These are phyloP conservation scores for Myrmophylax atrothorax DNA, from an alignment of 2,113 vertebrate genomes.

Conservation along the genomic window DNA sequence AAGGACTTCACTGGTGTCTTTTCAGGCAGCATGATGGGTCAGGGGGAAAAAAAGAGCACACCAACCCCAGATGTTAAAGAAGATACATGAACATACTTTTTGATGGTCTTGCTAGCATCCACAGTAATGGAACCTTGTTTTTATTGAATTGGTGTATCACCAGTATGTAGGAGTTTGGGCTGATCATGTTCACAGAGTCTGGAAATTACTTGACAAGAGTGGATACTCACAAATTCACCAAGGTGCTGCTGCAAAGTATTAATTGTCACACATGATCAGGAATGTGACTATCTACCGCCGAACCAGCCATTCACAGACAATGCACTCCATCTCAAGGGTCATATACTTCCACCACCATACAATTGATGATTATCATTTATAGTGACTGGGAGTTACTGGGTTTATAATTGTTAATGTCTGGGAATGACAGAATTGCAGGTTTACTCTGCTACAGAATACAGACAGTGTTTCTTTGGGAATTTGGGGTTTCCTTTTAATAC, in stretches of 20 bases:
- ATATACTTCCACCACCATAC: not conserved
- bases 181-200: not conserved
- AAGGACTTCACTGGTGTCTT: not conserved
- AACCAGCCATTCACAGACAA: not conserved
- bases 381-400: not conserved
- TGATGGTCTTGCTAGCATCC: not conserved
- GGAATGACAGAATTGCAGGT: not conserved
- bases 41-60: not conserved
- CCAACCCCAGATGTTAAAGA: not conserved
- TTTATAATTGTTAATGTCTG: not conserved
- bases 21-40: not conserved
- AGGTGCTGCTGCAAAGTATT: not conserved
- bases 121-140: not conserved
- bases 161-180: no score
- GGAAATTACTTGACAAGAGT: not conserved
- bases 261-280: not conserved
- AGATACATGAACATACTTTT: not conserved
- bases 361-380: not conserved
- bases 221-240: not conserved
- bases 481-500: not conserved
- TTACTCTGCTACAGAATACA: not conserved
- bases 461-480: fast-evolving
- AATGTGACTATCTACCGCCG: not conserved
- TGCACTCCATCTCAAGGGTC: not conserved
- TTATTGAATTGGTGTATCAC: not conserved